A percentile compares a stretch with the other conserved stretches of the same genome.
These are phyloP conservation scores for Argentina silus DNA, from an alignment of 2,797 vertebrate genomes.

Conservation along the genomic window DNA sequence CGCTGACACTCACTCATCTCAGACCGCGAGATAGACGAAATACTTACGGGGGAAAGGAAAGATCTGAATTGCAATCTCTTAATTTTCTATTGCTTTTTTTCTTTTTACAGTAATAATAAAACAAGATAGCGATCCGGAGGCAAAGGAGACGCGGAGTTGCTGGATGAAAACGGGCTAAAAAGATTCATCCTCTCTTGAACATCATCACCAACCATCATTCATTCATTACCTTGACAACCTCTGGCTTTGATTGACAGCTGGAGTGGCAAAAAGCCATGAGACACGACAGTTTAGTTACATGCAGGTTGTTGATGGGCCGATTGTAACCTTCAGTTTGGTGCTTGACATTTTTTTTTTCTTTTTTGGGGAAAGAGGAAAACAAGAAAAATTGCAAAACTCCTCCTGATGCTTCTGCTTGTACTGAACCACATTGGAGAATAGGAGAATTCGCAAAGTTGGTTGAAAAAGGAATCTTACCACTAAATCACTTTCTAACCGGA, in stretches of 20 bases:
- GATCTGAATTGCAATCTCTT: conserved; percentile 85
- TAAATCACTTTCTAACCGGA: conserved; percentile 95
- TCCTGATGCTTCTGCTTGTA: conserved; percentile 81
- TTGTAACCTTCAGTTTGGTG: conserved; percentile 95
- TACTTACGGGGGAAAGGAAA: conserved; percentile 82
- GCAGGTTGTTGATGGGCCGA: conserved; percentile 98
- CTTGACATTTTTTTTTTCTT: conserved; percentile 82
- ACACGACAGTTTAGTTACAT: conserved; percentile 99
- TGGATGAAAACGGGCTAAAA: conserved; percentile 95
- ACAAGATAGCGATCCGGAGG: conserved; percentile 88
- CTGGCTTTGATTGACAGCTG: conserved; percentile 99
- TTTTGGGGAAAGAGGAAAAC: conserved; percentile 79
- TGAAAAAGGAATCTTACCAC: conserved; percentile 82
- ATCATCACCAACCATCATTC: conserved; percentile 99
- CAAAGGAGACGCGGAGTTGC: conserved; percentile 90
- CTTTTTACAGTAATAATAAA: conserved; percentile 78
- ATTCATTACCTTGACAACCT: conserved; percentile 99
- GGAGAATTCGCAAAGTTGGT: conserved; percentile 91
- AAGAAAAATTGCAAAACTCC: conserved; percentile 84
- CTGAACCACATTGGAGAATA: conserved; percentile 84
- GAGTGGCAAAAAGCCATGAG: conserved; percentile 99
- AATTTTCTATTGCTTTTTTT: conserved; percentile 69
- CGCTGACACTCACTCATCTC: conserved; percentile 97
- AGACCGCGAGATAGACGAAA: conserved; percentile 87
- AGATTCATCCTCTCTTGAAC: conserved; percentile 94